Base-by-base conservation (phyloP, 2,888 invertebrate species). In the Silvanus unidentatus region DNA sequence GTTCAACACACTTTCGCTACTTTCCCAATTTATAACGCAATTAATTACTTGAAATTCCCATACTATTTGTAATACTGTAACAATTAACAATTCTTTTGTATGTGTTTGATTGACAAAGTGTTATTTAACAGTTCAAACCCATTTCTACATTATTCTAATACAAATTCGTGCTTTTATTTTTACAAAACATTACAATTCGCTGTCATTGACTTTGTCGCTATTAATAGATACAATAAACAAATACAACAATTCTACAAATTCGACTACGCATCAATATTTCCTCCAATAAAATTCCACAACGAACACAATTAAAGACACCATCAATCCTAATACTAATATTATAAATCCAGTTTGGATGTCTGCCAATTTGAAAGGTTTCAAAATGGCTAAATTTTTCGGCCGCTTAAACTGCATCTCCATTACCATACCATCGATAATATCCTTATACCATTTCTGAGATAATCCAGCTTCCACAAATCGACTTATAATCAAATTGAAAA, bases 401-500 rank as follows among this genome's bases (percentile, higher is more conserved):
- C 22, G 27, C 14, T 45, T 41, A 16, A 30, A 36, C 14, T 13
- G 22, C 22, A 22, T 22, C 30, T 42, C 45, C 16, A 47, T 42
- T 8, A 47, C 40, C 10, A 64, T 44, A 16, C 55, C 56, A 38
- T 59, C 48, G 1, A 58, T 57, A 8, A 67, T 60, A 39, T 70
- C 65, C 1, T 58, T 38, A 36, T 68, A 67, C 75, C 75, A 75
- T 53, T 73, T 66, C 1, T 52, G 36, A 1, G 65, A 56, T 10
- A 76, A 53, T 1, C 75, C 75, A 2, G 66, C 68, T 48, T 72
- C 69, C 14, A 65, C 55, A 15, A 73, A 59, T 29, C 54, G 53
- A 8, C 48, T 53, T 2, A 76, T 55, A 11, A 71, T 40, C 4
- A 43, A 45, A 53, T 75, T 70, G 14, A 76, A 60, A 13, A 63